These are phyloP conservation scores for Odontomachus brunneus DNA, from an alignment of 1,140 invertebrate species.

Conservation along the genomic window DNA sequence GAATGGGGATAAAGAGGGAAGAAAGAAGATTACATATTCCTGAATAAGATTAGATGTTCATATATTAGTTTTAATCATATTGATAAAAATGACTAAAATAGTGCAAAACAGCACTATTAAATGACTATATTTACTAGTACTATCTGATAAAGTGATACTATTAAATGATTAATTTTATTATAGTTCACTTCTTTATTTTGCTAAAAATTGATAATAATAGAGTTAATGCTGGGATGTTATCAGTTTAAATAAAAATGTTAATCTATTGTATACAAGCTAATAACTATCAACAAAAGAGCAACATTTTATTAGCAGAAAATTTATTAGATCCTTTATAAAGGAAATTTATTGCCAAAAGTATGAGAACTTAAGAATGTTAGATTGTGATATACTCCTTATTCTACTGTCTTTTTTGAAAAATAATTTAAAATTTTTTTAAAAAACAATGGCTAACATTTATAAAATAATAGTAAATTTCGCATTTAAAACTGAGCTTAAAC, in stretches of 20 bases:
- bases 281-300: slow-evolving; percentile 12
- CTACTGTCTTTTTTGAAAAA: slow-evolving; percentile 22
- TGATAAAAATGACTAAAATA: no score
- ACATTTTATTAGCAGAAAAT: not conserved
- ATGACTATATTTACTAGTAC: slow-evolving; percentile 26
- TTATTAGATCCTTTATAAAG: not conserved
- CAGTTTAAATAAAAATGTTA: slow-evolving; percentile 8
- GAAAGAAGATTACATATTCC: not conserved
- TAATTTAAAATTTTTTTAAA: not conserved
- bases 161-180: slow-evolving; percentile 16
- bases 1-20: slow-evolving; percentile 1
- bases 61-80: slow-evolving; percentile 8
- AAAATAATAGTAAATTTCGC: slow-evolving; percentile 24
- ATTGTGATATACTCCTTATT: slow-evolving; percentile 17
- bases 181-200: slow-evolving; percentile 33
- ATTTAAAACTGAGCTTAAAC: slow-evolving; percentile 39
- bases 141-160: not conserved
- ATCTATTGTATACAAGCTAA: slow-evolving; percentile 11
- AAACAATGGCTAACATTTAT: not conserved
- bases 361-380: no score
- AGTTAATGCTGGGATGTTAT: slow-evolving; percentile 3
- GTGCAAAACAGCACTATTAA: no score
- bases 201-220: slow-evolving; percentile 24
- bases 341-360: not conserved
- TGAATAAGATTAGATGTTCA: slow-evolving; percentile 21